A percentile compares a stretch with the other conserved stretches of the same genome.
These are phyloP conservation scores for Aspidiotus rigidus DNA, from an alignment of 2,888 invertebrate species.

Conservation along the genomic window DNA sequence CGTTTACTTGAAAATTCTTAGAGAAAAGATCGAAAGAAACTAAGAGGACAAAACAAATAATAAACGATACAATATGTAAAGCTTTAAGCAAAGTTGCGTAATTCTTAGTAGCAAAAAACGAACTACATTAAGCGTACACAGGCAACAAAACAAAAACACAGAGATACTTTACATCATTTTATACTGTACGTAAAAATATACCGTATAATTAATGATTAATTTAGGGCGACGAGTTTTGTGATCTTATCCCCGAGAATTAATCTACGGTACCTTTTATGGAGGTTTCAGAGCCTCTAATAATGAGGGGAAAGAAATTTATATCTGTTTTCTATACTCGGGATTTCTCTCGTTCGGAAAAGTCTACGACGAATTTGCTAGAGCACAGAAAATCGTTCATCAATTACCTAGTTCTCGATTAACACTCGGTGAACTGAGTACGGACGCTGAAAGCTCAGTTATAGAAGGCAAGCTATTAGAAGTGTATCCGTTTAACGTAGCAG, in stretches of 20 bases:
- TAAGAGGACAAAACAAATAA: neutral
- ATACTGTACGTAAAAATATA: too few relatives aligned
- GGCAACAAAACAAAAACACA: constrained; percentile 15
- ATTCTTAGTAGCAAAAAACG: constrained; percentile 15
- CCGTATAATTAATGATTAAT: too few relatives aligned
- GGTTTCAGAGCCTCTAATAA: too few relatives aligned
- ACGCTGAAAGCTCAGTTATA: constrained; percentile 28
- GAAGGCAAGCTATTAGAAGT: constrained; percentile 23
- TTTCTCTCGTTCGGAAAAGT: too few relatives aligned
- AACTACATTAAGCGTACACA: constrained; percentile 19
- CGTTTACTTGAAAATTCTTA: neutral
- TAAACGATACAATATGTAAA: constrained; percentile 3
- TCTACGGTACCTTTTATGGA: too few relatives aligned
- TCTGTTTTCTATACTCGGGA: too few relatives aligned
- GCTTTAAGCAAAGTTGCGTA: constrained; percentile 9
- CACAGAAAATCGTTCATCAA: neutral
- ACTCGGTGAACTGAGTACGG: constrained; percentile 24
- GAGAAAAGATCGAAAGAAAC: neutral
- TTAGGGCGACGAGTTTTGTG: too few relatives aligned
- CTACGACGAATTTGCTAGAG: too few relatives aligned
- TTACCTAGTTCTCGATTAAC: constrained; percentile 31
- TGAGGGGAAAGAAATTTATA: too few relatives aligned
- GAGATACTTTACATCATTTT: neutral
- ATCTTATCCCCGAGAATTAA: too few relatives aligned
- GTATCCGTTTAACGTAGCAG: constrained; percentile 27